Conservation (phyloP, 1,140 invertebrate genomes). For the Latrodectus geometricus region DNA sequence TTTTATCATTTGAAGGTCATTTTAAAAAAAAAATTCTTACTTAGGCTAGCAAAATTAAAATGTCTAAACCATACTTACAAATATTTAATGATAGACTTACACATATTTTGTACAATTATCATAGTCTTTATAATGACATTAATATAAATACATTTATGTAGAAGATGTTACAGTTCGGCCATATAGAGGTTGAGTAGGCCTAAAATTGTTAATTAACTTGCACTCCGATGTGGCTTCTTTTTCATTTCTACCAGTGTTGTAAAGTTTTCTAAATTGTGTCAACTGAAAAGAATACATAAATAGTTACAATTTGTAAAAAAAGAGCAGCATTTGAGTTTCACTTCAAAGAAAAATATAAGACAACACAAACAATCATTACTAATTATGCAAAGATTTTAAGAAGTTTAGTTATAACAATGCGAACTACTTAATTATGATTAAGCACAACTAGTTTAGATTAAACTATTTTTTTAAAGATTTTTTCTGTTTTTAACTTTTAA, state of each 20-base stretch:
- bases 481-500: no score
- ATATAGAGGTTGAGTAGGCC: constrained; percentile 66
- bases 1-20: no score
- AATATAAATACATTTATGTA: neutral
- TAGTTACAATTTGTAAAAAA: neutral
- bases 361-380: neutral
- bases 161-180: constrained; percentile 62
- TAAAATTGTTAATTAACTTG: constrained; percentile 66
- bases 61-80: no score
- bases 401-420: neutral
- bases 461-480: neutral
- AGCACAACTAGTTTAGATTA: neutral
- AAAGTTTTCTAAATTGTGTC: neutral
- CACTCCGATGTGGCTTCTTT: constrained; percentile 9
- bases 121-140: no score
- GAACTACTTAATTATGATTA: neutral
- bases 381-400: neutral
- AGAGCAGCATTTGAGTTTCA: neutral
- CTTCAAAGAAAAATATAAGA: neutral
- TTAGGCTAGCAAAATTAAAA: no score
- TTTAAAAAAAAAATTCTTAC: no score
- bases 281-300: constrained; percentile 18
- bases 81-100: no score
- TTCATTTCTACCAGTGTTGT: neutral
- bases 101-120: no score